Evolutionary conservation across 2,888 invertebrate species (phyloP), one percentile per base, ranked within the genome.

Genomic region (Conomelus anceps): DNA sequence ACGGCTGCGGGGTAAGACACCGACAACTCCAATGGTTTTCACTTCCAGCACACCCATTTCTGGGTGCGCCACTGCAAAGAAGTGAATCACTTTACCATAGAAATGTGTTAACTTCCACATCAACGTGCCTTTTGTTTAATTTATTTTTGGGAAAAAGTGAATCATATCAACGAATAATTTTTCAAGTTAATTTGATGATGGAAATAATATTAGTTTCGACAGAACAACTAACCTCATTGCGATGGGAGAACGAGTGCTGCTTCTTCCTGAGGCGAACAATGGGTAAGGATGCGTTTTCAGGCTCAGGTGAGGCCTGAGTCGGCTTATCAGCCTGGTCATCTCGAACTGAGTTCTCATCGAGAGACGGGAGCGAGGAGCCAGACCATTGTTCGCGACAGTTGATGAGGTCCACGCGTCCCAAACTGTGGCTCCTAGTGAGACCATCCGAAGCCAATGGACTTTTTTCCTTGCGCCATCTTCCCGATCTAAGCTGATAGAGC

Each of bases 391-490:
- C 24, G n/a, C 29, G 26, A 26, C 86, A 22, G 1, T 24, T 22
- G 6, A 86, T 29, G 11, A 86, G 1, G 24, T 86, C 86, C 22
- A 86, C 86, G 22, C 86, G 24, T 1, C 86, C 29, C 86, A 86
- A 22, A 29, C 86, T 86, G 86, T 23, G 86, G 23, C 86, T 86
- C 22, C 86, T 86, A 23, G 86, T 86, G 22, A 86, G 86, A n/a
- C 86, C 86, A 22, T 86, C 86, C 24, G 86, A 24, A 1, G 86
- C 23, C 20, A 24, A n/a, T 0, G 86, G 23, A 26, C 86, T 86
- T 23, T 86, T 86, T n/a, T 86, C 86, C 29, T 29, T 23, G n/a
- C 24, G 24, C 86, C 86, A 86, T 86, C 86, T 86, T 11, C 86
- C 86, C 24, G 86, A 86, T 26, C 86, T 3, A 1, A 86, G 24